Conservation (phyloP, 2,797 vertebrate species). For the Varecia variegata region DNA sequence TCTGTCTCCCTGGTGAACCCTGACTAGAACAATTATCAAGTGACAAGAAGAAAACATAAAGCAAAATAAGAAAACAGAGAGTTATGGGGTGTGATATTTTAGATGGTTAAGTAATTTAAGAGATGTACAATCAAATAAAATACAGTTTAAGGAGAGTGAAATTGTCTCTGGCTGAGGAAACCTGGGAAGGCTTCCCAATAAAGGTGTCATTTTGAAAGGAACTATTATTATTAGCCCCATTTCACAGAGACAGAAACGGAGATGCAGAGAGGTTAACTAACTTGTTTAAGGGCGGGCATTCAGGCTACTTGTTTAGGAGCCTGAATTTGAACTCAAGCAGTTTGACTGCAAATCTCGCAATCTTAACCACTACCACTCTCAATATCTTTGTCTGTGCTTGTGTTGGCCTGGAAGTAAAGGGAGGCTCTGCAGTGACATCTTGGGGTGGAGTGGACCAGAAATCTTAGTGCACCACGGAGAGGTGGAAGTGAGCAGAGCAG, state of each 20-base stretch:
- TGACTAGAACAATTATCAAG: neutral
- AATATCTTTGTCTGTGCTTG: neutral
- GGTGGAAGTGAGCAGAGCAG: neutral
- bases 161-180: neutral
- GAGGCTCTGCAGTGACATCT: neutral
- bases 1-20: neutral
- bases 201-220: neutral
- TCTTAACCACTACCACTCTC: neutral
- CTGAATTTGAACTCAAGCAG: neutral
- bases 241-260: neutral
- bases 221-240: neutral
- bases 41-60: neutral
- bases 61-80: neutral
- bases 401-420: neutral
- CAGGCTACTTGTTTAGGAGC: neutral
- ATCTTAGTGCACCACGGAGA: neutral
- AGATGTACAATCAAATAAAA: neutral
- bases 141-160: accelerated
- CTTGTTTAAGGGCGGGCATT: neutral
- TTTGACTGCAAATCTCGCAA: neutral
- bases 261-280: neutral
- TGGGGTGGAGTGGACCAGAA: neutral
- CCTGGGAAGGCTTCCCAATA: neutral
- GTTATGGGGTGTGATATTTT: neutral
- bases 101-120: neutral